phyloP scores from a whole-genome alignment of 1,140 invertebrate species.

The Caerostris extrusa region DNA sequence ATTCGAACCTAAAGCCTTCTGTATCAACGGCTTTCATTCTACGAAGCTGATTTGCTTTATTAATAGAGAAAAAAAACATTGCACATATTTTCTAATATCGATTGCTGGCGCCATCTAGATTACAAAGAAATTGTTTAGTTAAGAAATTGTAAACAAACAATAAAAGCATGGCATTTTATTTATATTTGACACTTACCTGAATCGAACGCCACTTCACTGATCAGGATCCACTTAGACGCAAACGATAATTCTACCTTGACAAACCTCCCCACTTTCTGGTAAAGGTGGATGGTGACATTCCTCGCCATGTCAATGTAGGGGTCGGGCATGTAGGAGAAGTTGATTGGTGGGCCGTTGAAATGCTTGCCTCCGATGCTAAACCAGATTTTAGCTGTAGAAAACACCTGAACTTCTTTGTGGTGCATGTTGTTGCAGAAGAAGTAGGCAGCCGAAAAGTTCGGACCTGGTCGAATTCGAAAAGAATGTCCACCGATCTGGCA shows the following conservation, averaged over 20 bases:
- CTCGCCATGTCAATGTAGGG: constrained; percentile 90
- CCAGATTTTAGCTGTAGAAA: constrained; percentile 88
- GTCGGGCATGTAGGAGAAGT: constrained; percentile 89
- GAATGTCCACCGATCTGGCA: constrained; percentile 84
- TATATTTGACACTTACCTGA: constrained; percentile 87
- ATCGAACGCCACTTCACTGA: constrained; percentile 93
- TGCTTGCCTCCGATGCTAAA: constrained; percentile 91
- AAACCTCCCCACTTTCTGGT: constrained; percentile 90
- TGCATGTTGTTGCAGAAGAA: constrained; percentile 90
- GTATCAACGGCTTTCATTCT: too few species aligned
- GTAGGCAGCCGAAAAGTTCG: constrained; percentile 93
- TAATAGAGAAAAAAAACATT: too few species aligned
- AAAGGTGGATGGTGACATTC: constrained; percentile 91
- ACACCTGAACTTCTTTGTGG: constrained; percentile 87
- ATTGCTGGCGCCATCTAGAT: too few species aligned
- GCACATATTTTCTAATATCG: too few species aligned
- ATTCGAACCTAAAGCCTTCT: too few species aligned
- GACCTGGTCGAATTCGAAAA: constrained; percentile 94
- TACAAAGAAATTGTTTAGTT: too few species aligned
- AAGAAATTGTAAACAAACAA: too few species aligned
- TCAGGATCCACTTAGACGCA: constrained; percentile 92
- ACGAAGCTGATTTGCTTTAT: too few species aligned
- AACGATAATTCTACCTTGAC: constrained; percentile 91
- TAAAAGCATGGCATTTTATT: too few species aligned
- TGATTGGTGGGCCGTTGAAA: constrained; percentile 80